phyloP scores from a whole-genome alignment of 2,888 invertebrate genomes.

The Abrostola tripartita region DNA sequence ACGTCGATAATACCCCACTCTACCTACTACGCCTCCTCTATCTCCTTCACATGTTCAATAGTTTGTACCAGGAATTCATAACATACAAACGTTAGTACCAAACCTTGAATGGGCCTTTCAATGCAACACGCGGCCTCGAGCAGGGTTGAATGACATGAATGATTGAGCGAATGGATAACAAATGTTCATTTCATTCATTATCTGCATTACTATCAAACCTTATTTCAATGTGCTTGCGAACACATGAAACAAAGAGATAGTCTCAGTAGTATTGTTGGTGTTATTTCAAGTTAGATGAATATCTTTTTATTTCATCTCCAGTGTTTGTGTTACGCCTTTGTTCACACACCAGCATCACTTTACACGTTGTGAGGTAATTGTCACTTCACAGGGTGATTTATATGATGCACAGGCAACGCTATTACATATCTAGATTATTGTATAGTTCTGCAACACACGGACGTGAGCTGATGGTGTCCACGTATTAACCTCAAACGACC shows the following conservation, averaged over 20 bases:
- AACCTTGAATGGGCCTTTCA: conserved; percentile 74
- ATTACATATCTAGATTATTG: conserved; percentile 4
- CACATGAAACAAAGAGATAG: conserved; percentile 24
- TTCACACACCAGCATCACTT: conserved; percentile 21
- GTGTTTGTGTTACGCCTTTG: conserved; percentile 40
- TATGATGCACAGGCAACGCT: conserved; percentile 6
- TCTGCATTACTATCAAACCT: conserved; percentile 37
- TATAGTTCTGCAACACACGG: conserved; percentile 52
- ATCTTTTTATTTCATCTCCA: conserved; percentile 15
- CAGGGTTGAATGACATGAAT: conserved; percentile 69
- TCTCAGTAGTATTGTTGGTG: conserved; percentile 1
- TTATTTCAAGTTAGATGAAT: not conserved
- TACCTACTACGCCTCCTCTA: conserved; percentile 29
- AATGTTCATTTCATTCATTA: conserved; percentile 57
- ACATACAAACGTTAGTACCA: conserved; percentile 51
- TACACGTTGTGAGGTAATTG: conserved; percentile 21
- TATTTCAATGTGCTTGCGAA: conserved; percentile 31
- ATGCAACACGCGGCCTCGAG: conserved; percentile 64
- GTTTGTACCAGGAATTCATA: conserved; percentile 57
- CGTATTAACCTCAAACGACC: conserved; percentile 73
- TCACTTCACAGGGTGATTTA: conserved; percentile 17
- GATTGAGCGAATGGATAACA: conserved; percentile 59
- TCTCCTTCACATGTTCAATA: conserved; percentile 48
- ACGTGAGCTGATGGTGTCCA: conserved; percentile 55
- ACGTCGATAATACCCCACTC: conserved; percentile 30